A percentile compares a stretch with the other conserved stretches of the same genome.
phyloP scores from a whole-genome alignment of 1,140 invertebrate species.

The Mizuhopecten yessoensis region DNA sequence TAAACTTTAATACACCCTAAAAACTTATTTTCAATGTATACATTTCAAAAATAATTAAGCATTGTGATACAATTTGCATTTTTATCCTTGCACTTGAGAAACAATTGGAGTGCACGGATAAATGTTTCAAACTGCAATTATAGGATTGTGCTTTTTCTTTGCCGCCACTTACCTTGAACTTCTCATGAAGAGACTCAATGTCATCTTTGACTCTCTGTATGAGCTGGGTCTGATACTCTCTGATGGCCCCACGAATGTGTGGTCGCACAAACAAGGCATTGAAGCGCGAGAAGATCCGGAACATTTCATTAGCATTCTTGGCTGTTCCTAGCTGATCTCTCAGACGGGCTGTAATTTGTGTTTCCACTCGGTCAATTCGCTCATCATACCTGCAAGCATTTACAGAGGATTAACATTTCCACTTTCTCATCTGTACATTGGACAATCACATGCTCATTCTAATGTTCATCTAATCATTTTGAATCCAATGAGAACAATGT shows the following conservation, averaged over 20 bases:
- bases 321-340: conserved; percentile 98
- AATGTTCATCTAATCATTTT: background rate
- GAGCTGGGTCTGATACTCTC: conserved; percentile 99
- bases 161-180: conserved; percentile 93
- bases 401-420: background rate
- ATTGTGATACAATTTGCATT: too few species aligned
- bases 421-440: background rate
- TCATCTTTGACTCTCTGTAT: conserved; percentile 99
- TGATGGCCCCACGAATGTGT: conserved; percentile 98
- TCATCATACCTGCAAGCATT: conserved; percentile 91
- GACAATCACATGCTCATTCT: background rate
- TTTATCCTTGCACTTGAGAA: too few species aligned
- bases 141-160: too few species aligned
- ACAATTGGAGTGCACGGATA: too few species aligned
- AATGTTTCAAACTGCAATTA: too few species aligned
- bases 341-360: conserved; percentile 97
- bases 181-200: conserved; percentile 98
- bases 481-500: background rate
- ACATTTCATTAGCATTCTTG: conserved; percentile 99
- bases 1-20: too few species aligned
- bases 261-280: conserved; percentile 99
- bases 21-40: too few species aligned
- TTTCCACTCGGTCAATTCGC: conserved; percentile 98
- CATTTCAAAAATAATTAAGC: too few species aligned
- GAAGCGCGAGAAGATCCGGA: conserved; percentile 98